These are phyloP conservation scores for Noctua janthina DNA, from an alignment of 2,888 invertebrate species.

Conservation along the genomic window DNA sequence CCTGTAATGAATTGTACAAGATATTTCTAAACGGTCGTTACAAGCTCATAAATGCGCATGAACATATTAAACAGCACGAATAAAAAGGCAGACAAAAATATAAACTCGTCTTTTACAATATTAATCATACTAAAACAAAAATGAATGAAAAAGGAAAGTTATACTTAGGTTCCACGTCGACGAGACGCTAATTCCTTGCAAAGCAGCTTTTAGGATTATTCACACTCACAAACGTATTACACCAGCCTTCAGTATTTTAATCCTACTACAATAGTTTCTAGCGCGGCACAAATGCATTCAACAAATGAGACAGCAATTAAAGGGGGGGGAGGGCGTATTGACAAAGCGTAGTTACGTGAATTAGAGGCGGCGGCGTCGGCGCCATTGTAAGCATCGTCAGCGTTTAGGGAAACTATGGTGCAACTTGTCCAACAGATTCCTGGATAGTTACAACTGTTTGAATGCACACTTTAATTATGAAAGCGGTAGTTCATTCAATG, in stretches of 20 bases:
- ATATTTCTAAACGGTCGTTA: background rate
- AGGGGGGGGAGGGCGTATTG: conserved; percentile 3
- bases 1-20: background rate
- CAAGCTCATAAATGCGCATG: background rate
- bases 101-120: background rate
- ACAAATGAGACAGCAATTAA: conserved; percentile 47
- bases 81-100: background rate
- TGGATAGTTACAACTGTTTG: conserved; percentile 5
- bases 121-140: background rate
- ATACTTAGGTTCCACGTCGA: background rate
- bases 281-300: conserved; percentile 29
- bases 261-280: conserved; percentile 20
- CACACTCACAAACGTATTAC: conserved; percentile 26
- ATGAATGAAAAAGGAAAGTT: too few species aligned
- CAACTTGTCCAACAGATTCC: conserved; percentile 1
- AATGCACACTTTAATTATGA: background rate
- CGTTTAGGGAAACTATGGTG: conserved; percentile 3
- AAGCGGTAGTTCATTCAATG: background rate
- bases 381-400: conserved; percentile 23
- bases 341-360: conserved; percentile 30
- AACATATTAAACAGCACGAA: background rate
- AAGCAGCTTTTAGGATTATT: conserved; percentile 37
- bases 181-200: conserved; percentile 11
- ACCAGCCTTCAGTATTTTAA: conserved; percentile 16
- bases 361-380: conserved; percentile 6